Conservation (phyloP, 2,797 vertebrate genomes). For the Tokudaia muenninki region DNA sequence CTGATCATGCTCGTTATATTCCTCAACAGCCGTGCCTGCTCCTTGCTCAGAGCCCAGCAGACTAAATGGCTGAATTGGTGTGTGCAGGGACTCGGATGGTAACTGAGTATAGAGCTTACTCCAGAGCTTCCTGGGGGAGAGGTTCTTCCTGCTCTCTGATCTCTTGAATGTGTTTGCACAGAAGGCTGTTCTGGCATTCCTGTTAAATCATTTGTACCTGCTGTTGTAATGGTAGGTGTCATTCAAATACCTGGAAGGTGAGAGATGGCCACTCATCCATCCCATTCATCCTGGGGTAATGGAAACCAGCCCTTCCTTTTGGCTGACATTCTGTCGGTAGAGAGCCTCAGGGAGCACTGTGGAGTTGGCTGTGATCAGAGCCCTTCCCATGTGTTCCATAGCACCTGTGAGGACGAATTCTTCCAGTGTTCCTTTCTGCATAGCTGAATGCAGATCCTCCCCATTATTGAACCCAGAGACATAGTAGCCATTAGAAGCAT, state of each 20-base stretch:
- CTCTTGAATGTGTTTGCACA: not conserved
- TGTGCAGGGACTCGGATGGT: not conserved
- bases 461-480: not conserved
- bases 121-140: not conserved
- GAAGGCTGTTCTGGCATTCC: not conserved
- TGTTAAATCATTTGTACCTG: conserved; percentile 6
- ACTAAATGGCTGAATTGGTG: not conserved
- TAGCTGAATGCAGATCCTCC: not conserved
- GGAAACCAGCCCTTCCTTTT: conserved; percentile 37
- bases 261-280: not conserved
- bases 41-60: not conserved
- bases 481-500: not conserved
- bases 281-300: not conserved
- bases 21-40: not conserved
- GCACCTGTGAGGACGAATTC: not conserved
- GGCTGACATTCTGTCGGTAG: not conserved
- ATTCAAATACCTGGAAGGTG: conserved; percentile 31
- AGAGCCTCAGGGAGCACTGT: not conserved
- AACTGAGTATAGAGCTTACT: not conserved
- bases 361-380: not conserved
- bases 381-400: not conserved
- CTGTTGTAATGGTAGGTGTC: conserved; percentile 22
- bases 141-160: not conserved
- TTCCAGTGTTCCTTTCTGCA: not conserved
- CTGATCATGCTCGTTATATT: not conserved